Base-by-base conservation (phyloP, 2,113 vertebrate species). In the Notarius quadriscutis region DNA sequence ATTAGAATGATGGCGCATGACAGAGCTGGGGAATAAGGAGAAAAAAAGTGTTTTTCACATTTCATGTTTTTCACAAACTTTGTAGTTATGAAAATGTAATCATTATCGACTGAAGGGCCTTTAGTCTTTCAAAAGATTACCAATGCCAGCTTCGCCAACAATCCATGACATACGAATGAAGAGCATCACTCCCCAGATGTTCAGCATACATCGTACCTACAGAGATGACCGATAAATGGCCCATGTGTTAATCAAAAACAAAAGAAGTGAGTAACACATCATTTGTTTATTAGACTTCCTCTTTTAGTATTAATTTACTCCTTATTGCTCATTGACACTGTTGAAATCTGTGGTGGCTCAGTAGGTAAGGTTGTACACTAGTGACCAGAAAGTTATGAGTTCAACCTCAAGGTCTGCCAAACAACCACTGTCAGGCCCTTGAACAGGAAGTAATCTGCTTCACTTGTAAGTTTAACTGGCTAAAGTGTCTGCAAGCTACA, bases 161-260 rank as follows among this genome's bases (percentile, higher is more conserved):
- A 99, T 99, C 98, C 98, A 99, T 10, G 98, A 97, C 67, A 99
- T 95, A 53, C 98, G 94, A 93, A 99, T 99, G 92, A 99, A 99
- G 18, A 99, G 97, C 97, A 99, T 99, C 91, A 99, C 98, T n/a
- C 98, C 98, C 98, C 98, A 99, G 78, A 99, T 99, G 93, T 99
- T 99, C 92, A 99, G 94, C 98, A 99, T 99, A 88, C 98, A 99
- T 92, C 98, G 96, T 83, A 99, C 92, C 98, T 99, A 90, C 22
- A 22, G 48, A 71, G 69, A 89, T 86, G 6, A 74, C 51, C 88
- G 22, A 85, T 11, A 12, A 58, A 60, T 63, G 57, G 58, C n/a
- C 20, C 2, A 1, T 60, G 51, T 79, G 11, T 75, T 75, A 27
- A 84, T 30, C 41, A 0, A 5, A 78, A 78, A 51, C 8, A 77